Base-by-base conservation (phyloP, 1,140 invertebrate species). In the Thaumetopoea pityocampa region DNA sequence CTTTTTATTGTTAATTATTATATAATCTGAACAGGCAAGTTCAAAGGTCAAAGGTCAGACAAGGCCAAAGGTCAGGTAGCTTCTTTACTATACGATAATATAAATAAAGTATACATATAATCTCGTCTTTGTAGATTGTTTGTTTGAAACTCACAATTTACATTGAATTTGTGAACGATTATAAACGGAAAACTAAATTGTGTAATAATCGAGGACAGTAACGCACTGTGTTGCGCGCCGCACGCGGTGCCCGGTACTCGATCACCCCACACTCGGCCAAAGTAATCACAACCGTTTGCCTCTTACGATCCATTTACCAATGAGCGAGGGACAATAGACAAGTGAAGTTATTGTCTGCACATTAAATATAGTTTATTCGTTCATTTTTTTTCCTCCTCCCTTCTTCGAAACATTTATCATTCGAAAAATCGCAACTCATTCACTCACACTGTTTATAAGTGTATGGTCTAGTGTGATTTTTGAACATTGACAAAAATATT, bases 281-380 rank as follows among this genome's bases (percentile, higher is more conserved):
- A 34, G 19, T 41, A 43, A 54, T 58, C 55, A 51, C 56, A 27
- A 56, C 19, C 38, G 48, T 49, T 47, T 27, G 43, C 45, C 24
- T 46, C 51, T 68, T 48, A 63, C 78, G 55, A 58, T 26, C 61
- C 72, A 82, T 82, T 82, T 65, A 69, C 53, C 65, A 55, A 35
- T 19, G 33, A 29, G 30, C 32, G 46, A 50, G 55, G 64, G 60
- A 73, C 66, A n/a, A n/a, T n/a, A n/a, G n/a, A n/a, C n/a, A 76
- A 74, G 72, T 71, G 67, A 48, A 41, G 51, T 36, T 49, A 74
- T 76, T 69, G 66, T 74, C 50, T 52, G 44, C 34, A 38, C 51
- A 66, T 72, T 67, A 64, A 69, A 61, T 63, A 36, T 37, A 63
- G 42, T 58, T 66, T 69, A 67, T 59, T 60, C 52, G 58, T 66